Conservation (phyloP, 2,113 vertebrate species). For the Chamaea fasciata region DNA sequence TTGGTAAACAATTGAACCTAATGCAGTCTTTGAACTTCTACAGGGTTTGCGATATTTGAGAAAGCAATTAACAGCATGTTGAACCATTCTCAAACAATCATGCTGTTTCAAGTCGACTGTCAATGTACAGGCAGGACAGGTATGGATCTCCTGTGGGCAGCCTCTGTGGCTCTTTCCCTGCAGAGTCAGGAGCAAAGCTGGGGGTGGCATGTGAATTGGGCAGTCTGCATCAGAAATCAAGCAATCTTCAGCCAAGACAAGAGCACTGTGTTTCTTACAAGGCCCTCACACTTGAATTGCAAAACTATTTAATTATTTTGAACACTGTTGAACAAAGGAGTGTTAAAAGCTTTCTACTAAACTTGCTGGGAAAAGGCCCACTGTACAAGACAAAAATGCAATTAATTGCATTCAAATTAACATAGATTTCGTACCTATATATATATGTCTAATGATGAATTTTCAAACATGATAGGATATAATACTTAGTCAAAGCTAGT, state of each 20-base stretch:
- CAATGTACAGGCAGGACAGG: neutral
- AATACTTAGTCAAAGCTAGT: neutral
- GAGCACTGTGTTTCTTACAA: neutral
- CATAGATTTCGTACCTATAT: neutral
- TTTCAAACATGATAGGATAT: neutral
- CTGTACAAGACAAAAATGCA: neutral
- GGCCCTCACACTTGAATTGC: neutral
- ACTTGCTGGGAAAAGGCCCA: neutral
- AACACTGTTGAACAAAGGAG: neutral
- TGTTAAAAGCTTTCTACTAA: neutral
- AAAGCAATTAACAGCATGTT: neutral
- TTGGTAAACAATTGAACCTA: slow-evolving; percentile 32
- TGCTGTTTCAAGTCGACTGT: neutral
- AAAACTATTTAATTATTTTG: neutral
- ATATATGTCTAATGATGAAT: too few species aligned
- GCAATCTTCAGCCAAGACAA: neutral
- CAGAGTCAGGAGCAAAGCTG: neutral
- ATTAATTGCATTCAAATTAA: neutral
- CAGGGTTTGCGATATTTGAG: neutral
- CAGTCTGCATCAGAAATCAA: neutral
- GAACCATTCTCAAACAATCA: neutral
- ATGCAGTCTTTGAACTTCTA: slow-evolving; percentile 9
- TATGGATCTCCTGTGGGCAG: neutral
- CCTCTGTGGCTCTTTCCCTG: neutral
- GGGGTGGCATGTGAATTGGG: neutral